Evolutionary conservation across 2,797 vertebrate species (phyloP), one percentile per base, ranked within the genome.

Genomic region (Mormyrops attenuatus): DNA sequence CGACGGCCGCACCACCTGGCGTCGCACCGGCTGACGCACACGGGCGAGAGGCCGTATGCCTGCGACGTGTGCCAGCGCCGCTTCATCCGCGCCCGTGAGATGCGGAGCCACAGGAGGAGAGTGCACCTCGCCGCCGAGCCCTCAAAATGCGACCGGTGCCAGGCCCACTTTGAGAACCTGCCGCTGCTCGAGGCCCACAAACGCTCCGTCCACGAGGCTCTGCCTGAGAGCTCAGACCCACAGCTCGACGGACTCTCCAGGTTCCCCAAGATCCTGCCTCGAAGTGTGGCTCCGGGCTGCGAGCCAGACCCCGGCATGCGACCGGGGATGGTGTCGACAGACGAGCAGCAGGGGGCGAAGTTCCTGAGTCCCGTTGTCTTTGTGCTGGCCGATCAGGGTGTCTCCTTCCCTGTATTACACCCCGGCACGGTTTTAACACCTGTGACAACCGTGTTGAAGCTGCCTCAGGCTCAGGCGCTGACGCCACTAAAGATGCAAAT

Each of bases 21-120:
- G 9, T 88, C 66, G 2, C 90, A 90, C 38, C 55, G 57, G 34
- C 89, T 89, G 73, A 90, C 57, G 0, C 90, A 90, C 87, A 90
- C 55, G 0, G 89, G 90, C 5, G 87, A 90, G 89, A 38, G 34
- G 57, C 89, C 89, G 0, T 85, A 69, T 15, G 53, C 55, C 87
- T 90, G 89, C 80, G 88, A 88, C 80, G 41, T 85, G 3, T 90
- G 89, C 44, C 53, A 85, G 4, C 88, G 88, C 9, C 44, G 87
- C 17, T 90, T 90, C 88, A 38, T 89, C 57, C 57, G 84, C 2
- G 80, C 84, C 44, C 82, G 89, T 0, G 89, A 89, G 84, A 66
- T 53, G 85, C 41, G 88, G 41, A 69, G 44, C 55, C 89, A 88
- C 85, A 63, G 22, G 3, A 60, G 57, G 52, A 69, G 41, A 20